Percentiles rank a stretch among this genome's conserved stretches.
These are phyloP conservation scores for Vipera ursinii DNA, from an alignment of 2,797 vertebrate species.

Conservation along the genomic window DNA sequence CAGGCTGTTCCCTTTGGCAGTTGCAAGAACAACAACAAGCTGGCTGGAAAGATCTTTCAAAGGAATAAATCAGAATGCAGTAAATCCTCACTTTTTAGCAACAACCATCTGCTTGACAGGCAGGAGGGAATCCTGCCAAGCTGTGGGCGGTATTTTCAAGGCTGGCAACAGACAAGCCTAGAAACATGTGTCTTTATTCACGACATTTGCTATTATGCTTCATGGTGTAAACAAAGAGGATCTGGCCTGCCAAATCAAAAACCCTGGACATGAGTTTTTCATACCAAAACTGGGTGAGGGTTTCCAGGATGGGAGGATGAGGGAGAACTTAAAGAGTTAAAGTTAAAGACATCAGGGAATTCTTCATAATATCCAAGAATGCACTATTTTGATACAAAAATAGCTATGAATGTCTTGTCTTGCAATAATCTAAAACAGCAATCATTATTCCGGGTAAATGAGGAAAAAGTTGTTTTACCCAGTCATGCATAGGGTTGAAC, in stretches of 20 bases:
- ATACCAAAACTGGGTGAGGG: background rate
- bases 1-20: background rate
- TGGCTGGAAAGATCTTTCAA: fast-evolving
- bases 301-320: background rate
- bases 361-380: background rate
- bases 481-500: background rate
- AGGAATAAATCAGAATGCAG: background rate
- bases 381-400: background rate
- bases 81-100: conserved; percentile 38
- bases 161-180: conserved; percentile 53
- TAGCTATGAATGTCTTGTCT: background rate
- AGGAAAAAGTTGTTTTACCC: background rate
- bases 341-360: background rate
- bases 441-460: background rate
- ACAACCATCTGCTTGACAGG: conserved; percentile 54
- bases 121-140: conserved; percentile 55
- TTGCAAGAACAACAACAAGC: background rate
- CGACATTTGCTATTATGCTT: conserved; percentile 43
- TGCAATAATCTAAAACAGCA: background rate
- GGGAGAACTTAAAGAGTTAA: background rate
- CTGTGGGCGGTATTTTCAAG: conserved; percentile 50
- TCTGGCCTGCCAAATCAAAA: conserved; percentile 46
- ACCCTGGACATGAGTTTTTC: background rate
- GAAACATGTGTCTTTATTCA: conserved; percentile 53
- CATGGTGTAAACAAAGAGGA: conserved; percentile 55